phyloP scores from a whole-genome alignment of 2,888 invertebrate species.

The Koerneria pararmatus region DNA sequence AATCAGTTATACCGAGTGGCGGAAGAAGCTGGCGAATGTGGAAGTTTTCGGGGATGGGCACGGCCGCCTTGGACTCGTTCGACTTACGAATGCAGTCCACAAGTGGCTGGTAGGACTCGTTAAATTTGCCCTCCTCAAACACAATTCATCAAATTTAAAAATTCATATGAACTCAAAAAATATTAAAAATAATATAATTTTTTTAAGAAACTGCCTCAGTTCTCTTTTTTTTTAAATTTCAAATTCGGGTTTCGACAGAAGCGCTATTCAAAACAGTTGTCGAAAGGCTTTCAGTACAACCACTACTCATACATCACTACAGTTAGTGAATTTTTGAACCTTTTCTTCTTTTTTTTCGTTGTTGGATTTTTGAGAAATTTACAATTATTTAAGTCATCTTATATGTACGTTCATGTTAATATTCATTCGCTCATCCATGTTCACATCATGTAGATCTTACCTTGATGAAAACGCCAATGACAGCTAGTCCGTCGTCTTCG shows the following conservation, averaged over 20 bases:
- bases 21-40: slow-evolving; percentile 32
- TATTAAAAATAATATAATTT: background rate
- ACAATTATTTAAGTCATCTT: background rate
- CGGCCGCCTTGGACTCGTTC: slow-evolving; percentile 22
- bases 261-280: no score
- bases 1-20: slow-evolving; percentile 21
- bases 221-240: background rate
- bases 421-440: background rate
- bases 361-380: slow-evolving; percentile 10
- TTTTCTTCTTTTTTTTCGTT: slow-evolving; percentile 8
- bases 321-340: background rate
- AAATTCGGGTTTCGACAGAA: background rate
- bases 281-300: no score
- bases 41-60: slow-evolving; percentile 35
- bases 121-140: slow-evolving; percentile 39
- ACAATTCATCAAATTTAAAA: no score
- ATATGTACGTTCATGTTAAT: no score
- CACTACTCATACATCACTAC: background rate
- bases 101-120: slow-evolving; percentile 37
- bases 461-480: slow-evolving; percentile 52
- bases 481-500: slow-evolving; percentile 50
- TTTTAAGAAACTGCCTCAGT: background rate
- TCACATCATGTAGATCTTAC: no score
- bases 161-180: no score
- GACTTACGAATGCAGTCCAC: slow-evolving; percentile 39